phyloP scores from a whole-genome alignment of 2,797 vertebrate genomes.

The Setipinna tenuifilis region DNA sequence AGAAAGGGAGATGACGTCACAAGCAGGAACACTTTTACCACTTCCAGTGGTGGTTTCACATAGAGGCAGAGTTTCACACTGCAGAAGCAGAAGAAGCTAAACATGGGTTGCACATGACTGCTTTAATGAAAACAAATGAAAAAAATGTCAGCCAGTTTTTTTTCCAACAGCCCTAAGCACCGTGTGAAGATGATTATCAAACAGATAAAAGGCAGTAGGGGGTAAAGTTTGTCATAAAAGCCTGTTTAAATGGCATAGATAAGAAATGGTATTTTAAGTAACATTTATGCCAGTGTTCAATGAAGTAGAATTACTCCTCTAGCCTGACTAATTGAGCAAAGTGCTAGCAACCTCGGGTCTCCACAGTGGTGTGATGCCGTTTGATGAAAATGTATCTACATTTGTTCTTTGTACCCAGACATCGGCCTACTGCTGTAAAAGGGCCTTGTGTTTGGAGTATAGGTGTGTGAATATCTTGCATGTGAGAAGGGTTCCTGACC shows the following conservation, averaged over 20 bases:
- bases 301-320: neutral
- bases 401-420: neutral
- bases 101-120: neutral
- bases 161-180: neutral
- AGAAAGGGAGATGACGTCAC: neutral
- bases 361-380: no score
- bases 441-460: neutral
- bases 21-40: neutral
- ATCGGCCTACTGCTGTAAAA: neutral
- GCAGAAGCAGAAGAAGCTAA: neutral
- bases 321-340: neutral
- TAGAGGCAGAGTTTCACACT: neutral
- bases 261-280: neutral
- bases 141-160: neutral
- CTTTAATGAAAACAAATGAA: neutral
- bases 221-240: neutral
- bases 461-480: neutral
- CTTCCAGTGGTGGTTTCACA: neutral
- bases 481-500: neutral
- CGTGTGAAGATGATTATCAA: neutral
- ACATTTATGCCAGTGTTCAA: no score
- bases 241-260: neutral
- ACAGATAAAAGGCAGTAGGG: neutral
- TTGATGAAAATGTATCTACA: neutral
- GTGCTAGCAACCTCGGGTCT: neutral